Percentiles rank a stretch among this genome's conserved stretches.
phyloP scores from a whole-genome alignment of 2,797 vertebrate genomes.

The Phalloptychus januarius region DNA sequence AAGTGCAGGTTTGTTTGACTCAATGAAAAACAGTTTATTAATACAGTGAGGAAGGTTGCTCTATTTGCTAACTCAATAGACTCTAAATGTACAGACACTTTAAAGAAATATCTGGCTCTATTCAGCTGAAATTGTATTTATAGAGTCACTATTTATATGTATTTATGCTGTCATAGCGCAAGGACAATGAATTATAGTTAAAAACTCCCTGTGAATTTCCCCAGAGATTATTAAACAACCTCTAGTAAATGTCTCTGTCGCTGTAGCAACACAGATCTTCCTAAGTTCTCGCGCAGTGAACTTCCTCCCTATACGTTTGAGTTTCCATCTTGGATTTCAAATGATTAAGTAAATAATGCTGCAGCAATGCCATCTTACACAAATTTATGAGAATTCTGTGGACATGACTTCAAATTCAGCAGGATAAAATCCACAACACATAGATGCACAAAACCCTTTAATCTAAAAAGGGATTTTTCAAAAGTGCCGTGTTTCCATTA shows the following conservation, averaged over 20 bases:
- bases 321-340: not conserved
- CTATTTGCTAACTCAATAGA: not conserved
- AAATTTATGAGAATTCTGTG: not conserved
- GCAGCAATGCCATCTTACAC: not conserved
- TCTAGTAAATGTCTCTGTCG: not conserved
- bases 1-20: not conserved
- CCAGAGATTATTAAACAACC: not conserved
- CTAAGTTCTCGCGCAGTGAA: not conserved
- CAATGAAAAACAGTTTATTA: slow-evolving; percentile 5
- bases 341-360: not conserved
- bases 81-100: not conserved
- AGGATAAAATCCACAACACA: not conserved
- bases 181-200: not conserved
- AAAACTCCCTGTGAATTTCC: not conserved
- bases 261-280: not conserved
- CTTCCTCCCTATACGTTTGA: not conserved
- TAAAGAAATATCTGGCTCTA: not conserved
- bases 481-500: no score
- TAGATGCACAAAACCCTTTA: no score
- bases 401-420: not conserved
- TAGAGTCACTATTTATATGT: not conserved
- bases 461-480: no score
- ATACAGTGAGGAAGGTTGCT: not conserved
- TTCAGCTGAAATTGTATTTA: not conserved
- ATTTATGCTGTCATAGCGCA: not conserved